Conservation (phyloP, 2,888 invertebrate species). For the Tenthredo scrophulariae region DNA sequence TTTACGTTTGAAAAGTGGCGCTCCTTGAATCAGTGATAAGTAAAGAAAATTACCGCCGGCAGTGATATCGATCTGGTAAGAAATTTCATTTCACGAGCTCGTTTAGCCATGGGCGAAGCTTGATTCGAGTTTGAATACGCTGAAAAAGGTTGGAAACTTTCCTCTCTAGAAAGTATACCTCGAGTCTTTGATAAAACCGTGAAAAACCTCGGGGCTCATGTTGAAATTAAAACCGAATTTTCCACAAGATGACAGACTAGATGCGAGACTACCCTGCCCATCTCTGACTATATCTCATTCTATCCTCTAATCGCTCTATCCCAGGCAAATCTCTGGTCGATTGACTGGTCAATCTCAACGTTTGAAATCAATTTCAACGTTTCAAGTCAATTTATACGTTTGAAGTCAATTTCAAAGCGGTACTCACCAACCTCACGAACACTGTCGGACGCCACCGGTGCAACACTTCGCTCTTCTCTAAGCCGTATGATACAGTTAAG, state of each 20-base stretch:
- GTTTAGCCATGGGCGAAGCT: constrained; percentile 20
- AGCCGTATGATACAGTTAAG: constrained; percentile 45
- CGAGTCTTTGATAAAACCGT: constrained; percentile 27
- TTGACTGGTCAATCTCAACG: neutral
- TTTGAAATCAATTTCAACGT: neutral
- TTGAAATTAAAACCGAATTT: constrained; percentile 38
- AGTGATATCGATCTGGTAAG: constrained; percentile 41
- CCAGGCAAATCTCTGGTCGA: neutral
- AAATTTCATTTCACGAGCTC: constrained; percentile 46
- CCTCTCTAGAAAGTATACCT: constrained; percentile 6
- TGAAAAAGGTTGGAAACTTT: constrained; percentile 30
- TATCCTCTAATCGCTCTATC: neutral
- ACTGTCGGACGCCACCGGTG: constrained; percentile 25
- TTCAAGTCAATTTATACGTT: constrained; percentile 4
- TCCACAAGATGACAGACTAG: neutral
- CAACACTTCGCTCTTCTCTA: constrained; percentile 42
- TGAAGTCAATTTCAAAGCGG: neutral
- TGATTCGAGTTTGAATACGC: constrained; percentile 45
- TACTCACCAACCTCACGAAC: constrained; percentile 10
- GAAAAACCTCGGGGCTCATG: constrained; percentile 7
- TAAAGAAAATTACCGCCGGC: constrained; percentile 41
- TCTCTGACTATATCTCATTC: neutral
- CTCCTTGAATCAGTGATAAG: constrained; percentile 20
- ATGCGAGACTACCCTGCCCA: neutral
- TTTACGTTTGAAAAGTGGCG: neutral